These are phyloP conservation scores for Mesorhabditis sp. DNA, from an alignment of 2,888 invertebrate genomes.

Conservation along the genomic window DNA sequence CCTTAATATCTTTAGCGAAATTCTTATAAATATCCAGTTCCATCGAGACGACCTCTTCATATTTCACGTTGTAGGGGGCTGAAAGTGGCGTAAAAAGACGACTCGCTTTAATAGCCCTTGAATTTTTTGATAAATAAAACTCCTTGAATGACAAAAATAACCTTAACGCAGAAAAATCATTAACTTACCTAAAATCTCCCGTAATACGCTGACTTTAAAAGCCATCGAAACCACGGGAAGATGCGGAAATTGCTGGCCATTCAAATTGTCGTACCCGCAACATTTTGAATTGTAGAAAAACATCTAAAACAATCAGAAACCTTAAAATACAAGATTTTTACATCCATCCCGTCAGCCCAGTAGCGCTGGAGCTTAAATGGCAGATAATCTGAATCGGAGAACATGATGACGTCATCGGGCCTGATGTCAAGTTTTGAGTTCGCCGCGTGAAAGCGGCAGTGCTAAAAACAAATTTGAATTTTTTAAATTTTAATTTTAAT, in stretches of 20 bases:
- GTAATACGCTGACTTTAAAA: background rate
- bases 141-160: no score
- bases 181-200: conserved; percentile 5
- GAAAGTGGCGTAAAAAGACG: no score
- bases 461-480: background rate
- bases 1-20: no score
- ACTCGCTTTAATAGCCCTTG: no score
- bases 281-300: background rate
- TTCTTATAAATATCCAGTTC: no score
- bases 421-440: background rate
- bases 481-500: background rate
- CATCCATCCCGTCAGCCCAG: conserved; percentile 5
- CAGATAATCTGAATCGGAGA: conserved; percentile 1
- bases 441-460: background rate
- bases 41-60: no score
- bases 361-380: background rate
- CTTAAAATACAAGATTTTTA: background rate
- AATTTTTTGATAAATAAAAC: no score
- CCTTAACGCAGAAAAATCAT: background rate
- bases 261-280: background rate
- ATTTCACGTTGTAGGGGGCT: no score
- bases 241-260: background rate
- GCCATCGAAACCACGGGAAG: background rate
- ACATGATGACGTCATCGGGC: background rate
- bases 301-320: background rate